Evolutionary conservation across 2,888 invertebrate species (phyloP).

Genomic region (Rhodophaea formosa): DNA sequence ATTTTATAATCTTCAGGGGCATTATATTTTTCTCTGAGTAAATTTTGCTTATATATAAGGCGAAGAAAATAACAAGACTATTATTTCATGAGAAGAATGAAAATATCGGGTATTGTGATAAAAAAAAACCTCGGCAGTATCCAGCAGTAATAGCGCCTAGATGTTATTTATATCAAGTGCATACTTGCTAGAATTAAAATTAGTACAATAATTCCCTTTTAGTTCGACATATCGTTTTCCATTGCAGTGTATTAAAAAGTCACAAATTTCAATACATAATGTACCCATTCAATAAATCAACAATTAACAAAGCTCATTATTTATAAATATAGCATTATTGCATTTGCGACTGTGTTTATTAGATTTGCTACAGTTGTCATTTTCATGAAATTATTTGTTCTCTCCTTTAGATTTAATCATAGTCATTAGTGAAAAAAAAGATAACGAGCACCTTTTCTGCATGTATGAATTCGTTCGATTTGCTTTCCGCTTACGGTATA

Average conservation of each 20-base stretch:
- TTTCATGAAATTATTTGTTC: not conserved
- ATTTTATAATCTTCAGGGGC: too few species aligned
- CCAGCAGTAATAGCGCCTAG: too few species aligned
- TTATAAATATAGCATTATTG: not conserved
- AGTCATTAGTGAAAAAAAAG: not conserved
- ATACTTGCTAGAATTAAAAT: too few species aligned
- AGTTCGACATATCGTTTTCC: too few species aligned
- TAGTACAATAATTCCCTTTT: not conserved
- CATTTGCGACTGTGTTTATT: not conserved
- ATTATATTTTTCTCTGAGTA: too few species aligned
- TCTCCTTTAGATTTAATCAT: not conserved
- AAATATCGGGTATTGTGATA: too few species aligned
- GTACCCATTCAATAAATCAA: not conserved
- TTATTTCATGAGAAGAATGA: too few species aligned
- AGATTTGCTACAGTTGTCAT: not conserved
- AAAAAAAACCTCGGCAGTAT: too few species aligned
- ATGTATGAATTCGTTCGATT: not conserved
- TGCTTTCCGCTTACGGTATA: slow-evolving; percentile 18
- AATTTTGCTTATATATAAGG: too few species aligned
- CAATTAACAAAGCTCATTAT: not conserved
- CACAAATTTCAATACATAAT: not conserved
- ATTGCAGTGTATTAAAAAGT: too few species aligned
- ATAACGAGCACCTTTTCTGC: not conserved
- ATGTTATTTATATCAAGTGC: too few species aligned
- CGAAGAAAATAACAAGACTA: too few species aligned